These are phyloP conservation scores for Cantharis lateralis DNA, from an alignment of 2,888 invertebrate species.

Conservation along the genomic window DNA sequence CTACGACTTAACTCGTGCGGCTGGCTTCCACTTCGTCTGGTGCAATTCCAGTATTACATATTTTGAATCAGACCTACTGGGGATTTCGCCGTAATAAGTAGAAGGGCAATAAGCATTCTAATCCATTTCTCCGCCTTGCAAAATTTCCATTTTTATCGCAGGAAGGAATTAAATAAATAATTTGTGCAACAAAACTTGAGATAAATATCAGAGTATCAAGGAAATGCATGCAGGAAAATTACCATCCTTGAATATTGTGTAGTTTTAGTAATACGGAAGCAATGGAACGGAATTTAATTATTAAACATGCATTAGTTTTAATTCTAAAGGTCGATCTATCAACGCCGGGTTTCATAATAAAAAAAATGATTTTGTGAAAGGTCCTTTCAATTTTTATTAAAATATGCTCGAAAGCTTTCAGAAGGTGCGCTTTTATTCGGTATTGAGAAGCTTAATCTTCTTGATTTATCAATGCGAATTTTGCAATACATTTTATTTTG, in stretches of 20 bases:
- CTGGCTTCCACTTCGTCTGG: no score
- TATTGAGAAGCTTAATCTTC: neutral
- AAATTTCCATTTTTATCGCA: no score
- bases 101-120: no score
- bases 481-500: neutral
- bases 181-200: no score
- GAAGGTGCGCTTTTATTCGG: neutral
- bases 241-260: neutral
- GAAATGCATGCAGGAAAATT: neutral
- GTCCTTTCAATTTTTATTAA: neutral
- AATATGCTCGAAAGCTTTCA: neutral
- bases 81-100: no score
- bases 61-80: no score
- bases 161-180: no score
- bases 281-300: neutral
- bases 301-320: neutral
- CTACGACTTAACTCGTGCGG: no score
- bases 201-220: neutral
- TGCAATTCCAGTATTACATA: no score
- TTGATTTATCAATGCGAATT: neutral
- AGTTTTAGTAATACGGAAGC: no score
- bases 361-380: neutral
- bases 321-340: neutral
- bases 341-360: neutral
- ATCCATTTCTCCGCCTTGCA: no score